Evolutionary conservation across 2,888 invertebrate genomes (phyloP), one percentile per base, ranked within the genome.

Genomic region (Gandaritis pyraliata): DNA sequence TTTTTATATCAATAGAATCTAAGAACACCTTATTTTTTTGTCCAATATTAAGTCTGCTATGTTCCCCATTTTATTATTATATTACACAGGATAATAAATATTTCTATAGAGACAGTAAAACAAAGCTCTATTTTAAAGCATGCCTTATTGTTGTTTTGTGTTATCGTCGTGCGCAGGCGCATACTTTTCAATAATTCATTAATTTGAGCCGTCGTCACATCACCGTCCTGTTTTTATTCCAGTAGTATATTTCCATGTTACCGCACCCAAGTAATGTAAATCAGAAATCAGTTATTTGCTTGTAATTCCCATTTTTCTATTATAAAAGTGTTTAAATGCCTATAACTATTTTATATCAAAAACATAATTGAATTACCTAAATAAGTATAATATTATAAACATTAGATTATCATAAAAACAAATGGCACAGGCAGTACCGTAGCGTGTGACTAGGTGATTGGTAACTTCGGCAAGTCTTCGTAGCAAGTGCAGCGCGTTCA

Each of bases 111-210:
- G 33, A 33, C 33, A 33, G 10, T 33, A 13, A 23, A 54, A 47
- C 15, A 16, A 51, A 18, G 10, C 38, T 59, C 15, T 45, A 39
- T 41, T 53, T 10, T 49, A 47, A 45, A 60, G 39, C 5, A 18
- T 18, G 49, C 57, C 50, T 61, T 55, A 53, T 41, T 48, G 50
- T 58, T 63, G 59, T 62, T 73, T 61, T 38, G 41, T 43, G 57
- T 52, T 57, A 39, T 43, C 15, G 67, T 38, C 59, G 71, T 69
- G 72, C 69, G 72, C 73, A 66, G 66, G 71, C 73, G 72, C 72
- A 64, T 71, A 70, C 71, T 64, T 73, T 83, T 61, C 74, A 78
- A 83, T 84, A 80, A 85, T 84, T 85, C 81, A 85, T 82, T 81
- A 78, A 78, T 82, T 77, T 78, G 71, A 68, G 70, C 73, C 71